Evolutionary conservation across 2,113 vertebrate genomes (phyloP), one percentile per base, ranked within the genome.

Genomic region (Machaerirhynchus nigripectus): DNA sequence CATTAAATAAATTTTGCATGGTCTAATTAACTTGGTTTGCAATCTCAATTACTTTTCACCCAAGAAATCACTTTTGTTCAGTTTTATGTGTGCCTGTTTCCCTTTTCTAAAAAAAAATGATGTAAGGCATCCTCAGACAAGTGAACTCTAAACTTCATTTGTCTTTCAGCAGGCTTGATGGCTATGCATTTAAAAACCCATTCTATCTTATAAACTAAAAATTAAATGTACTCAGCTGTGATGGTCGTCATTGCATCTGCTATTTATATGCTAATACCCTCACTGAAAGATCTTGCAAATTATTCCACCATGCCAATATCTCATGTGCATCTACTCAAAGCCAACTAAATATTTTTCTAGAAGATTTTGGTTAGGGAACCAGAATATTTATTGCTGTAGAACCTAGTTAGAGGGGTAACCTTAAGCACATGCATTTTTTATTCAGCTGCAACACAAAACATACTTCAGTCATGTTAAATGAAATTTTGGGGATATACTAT

Each of bases 231-330:
- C 99, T 99, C 98, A 99, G 98, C 99, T 99, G 99, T 99, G 99
- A 99, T 99, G 98, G 99, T 98, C 98, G 97, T 98, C 98, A 98
- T 97, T 98, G 98, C 98, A 98, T 98, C 99, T 99, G 99, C 99
- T 99, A 99, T 99, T 99, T 99, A 99, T 99, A 99, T 99, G 99
- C 99, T 99, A 99, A 99, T 99, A 98, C 98, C 97, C 98, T 99
- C 98, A 97, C 98, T 98, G 98, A 98, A 99, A 99, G 99, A 98
- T 98, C 99, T 98, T 98, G 99, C 99, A 99, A 99, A 99, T 99
- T 98, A 99, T 99, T 98, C 98, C 97, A 98, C 98, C 98, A 98
- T 98, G 98, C 98, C 98, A 98, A 99, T 99, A 99, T 99, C 98
- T 99, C 99, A 99, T 98, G 98, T 98, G 98, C 98, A 98, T 98